phyloP scores from a whole-genome alignment of 2,797 vertebrate species.

The Sebastes glaucus region DNA sequence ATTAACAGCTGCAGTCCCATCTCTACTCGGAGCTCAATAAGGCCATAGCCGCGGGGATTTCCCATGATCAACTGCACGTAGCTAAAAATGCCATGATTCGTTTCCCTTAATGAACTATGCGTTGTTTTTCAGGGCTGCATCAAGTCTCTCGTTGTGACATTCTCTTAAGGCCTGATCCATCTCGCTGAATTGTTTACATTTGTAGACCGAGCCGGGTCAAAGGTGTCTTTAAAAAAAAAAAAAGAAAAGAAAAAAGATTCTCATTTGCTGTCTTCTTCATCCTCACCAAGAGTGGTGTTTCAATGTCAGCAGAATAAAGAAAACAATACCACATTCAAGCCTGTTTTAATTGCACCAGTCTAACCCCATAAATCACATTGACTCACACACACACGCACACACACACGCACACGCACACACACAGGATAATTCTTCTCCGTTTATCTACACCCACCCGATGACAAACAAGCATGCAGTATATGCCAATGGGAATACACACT shows the following conservation, averaged over 20 bases:
- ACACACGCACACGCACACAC: not conserved
- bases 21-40: conserved; percentile 63
- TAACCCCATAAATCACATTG: conserved; percentile 58
- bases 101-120: conserved; percentile 65
- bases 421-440: conserved; percentile 34
- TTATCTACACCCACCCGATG: conserved; percentile 41
- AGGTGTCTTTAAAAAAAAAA: not conserved
- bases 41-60: conserved; percentile 62
- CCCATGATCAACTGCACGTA: conserved; percentile 48
- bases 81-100: conserved; percentile 57
- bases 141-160: conserved; percentile 27
- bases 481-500: conserved; percentile 9
- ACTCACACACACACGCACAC: not conserved
- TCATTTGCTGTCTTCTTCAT: conserved; percentile 17
- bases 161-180: conserved; percentile 14
- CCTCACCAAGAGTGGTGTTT: conserved; percentile 10
- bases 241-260: not conserved
- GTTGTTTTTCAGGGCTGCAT: conserved; percentile 43
- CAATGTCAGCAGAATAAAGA: conserved; percentile 42
- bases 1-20: conserved; percentile 54
- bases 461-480: conserved; percentile 27
- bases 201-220: conserved; percentile 26
- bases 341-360: conserved; percentile 55
- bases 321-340: conserved; percentile 57
- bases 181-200: conserved; percentile 5